These are phyloP conservation scores for Ommatoiulus sabulosus DNA, from an alignment of 2,888 invertebrate genomes.

Conservation along the genomic window DNA sequence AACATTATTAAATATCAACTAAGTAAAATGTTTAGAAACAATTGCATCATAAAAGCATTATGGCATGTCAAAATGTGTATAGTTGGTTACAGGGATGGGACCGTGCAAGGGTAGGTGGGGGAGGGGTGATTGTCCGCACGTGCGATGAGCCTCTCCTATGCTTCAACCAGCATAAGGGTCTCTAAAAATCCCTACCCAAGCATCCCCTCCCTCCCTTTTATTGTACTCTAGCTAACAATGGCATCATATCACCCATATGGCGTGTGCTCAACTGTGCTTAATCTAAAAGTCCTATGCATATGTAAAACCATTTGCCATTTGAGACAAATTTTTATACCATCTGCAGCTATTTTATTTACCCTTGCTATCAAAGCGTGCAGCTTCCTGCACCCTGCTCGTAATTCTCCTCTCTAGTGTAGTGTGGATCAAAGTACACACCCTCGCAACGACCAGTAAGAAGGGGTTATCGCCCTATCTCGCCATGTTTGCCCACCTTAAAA, in stretches of 20 bases:
- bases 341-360: conserved; percentile 48
- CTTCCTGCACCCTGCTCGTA: conserved; percentile 33
- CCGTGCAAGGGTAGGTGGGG: background rate
- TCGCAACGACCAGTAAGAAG: background rate
- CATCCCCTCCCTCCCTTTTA: conserved; percentile 44
- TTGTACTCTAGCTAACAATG: conserved; percentile 47
- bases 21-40: too few species aligned
- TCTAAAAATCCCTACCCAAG: background rate
- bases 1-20: too few species aligned
- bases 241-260: conserved; percentile 53
- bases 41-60: background rate
- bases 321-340: conserved; percentile 41
- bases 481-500: background rate
- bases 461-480: conserved; percentile 31
- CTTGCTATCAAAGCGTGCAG: conserved; percentile 28
- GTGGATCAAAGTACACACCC: background rate
- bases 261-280: conserved; percentile 48
- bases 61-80: background rate
- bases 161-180: background rate
- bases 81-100: background rate
- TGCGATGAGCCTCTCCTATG: conserved; percentile 38
- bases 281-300: conserved; percentile 12
- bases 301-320: conserved; percentile 48
- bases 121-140: conserved; percentile 10
- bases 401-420: background rate